Evolutionary conservation across 2,888 invertebrate genomes (phyloP), one percentile per base, ranked within the genome.

Genomic region (Brenthis hecate): DNA sequence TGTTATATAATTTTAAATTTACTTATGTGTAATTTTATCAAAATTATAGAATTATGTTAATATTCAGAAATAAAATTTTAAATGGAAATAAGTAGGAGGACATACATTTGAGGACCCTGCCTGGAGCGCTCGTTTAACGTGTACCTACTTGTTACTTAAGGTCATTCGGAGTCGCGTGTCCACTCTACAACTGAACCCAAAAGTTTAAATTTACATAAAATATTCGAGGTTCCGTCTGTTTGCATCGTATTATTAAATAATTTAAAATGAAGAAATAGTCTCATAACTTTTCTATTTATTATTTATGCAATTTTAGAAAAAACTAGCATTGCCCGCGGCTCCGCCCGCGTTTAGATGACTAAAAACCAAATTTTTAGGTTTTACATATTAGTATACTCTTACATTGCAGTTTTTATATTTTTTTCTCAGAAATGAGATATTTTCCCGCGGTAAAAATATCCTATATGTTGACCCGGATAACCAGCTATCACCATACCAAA

Each of bases 151-250:
- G 70, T 66, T 73, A 72, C 71, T 69, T 71, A 77, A 74, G 74
- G 76, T 75, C 77, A 75, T 70, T 76, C 70, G 54, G 70, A 58
- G 56, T 65, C 71, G 68, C 60, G 53, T 76, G 80, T 78, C 80
- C 79, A 73, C 64, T 68, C 80, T 85, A 85, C 83, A 81, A 68
- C 72, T 74, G 3, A 57, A 73, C 69, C 56, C 75, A 80, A 72
- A 81, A 76, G 78, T 80, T 74, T 66, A 14, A 63, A 55, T 53
- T 54, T 54, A 47, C 16, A 47, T 56, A 43, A 66, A 32, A 55
- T 51, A 58, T 53, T 65, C 28, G 47, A 51, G 50, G 43, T 19
- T 16, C 13, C 8, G 5, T 54, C 28, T 48, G n/a, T 50, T 32
- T 61, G 11, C 16, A 16, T 54, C 14, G 13, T 19, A 54, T 14